Evolutionary conservation across 2,797 vertebrate species (phyloP).

Genomic region (Gambelia wislizenii): DNA sequence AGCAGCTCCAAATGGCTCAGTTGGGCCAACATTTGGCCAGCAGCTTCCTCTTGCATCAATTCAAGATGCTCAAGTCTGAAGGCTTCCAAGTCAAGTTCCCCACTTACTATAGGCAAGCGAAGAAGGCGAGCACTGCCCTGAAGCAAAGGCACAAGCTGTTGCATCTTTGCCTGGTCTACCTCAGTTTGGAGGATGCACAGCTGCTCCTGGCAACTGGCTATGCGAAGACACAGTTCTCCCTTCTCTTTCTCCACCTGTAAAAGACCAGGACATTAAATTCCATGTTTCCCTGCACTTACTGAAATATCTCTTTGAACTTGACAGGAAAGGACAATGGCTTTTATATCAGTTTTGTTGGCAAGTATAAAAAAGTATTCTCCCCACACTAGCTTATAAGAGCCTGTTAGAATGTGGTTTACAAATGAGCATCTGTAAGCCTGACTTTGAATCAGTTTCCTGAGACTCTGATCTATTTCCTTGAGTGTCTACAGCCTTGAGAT

Average conservation of each 20-base stretch:
- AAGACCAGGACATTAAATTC: not conserved
- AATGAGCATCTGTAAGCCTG: not conserved
- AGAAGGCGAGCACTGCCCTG: not conserved
- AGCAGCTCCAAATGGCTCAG: slow-evolving; percentile 55
- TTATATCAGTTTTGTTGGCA: not conserved
- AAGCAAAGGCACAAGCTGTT: slow-evolving; percentile 43
- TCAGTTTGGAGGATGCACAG: fast-evolving
- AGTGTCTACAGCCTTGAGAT: too few relatives aligned
- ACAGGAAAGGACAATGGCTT: not conserved
- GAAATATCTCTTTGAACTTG: not conserved
- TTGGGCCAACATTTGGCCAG: not conserved
- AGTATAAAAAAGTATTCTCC: not conserved
- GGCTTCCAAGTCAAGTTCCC: slow-evolving; percentile 10
- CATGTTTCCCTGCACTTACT: not conserved
- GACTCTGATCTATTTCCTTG: too few relatives aligned
- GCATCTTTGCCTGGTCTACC: fast-evolving
- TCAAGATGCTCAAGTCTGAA: not conserved
- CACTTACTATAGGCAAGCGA: not conserved
- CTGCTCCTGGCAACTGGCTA: not conserved
- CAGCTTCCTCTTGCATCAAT: slow-evolving; percentile 11
- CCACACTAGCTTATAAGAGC: not conserved
- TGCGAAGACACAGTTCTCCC: not conserved
- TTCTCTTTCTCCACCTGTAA: not conserved
- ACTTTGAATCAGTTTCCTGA: not conserved
- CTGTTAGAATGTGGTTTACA: not conserved